Evolutionary conservation across 1,140 invertebrate species (phyloP), one percentile per base, ranked within the genome.

Genomic region (Nixonia krombeini): DNA sequence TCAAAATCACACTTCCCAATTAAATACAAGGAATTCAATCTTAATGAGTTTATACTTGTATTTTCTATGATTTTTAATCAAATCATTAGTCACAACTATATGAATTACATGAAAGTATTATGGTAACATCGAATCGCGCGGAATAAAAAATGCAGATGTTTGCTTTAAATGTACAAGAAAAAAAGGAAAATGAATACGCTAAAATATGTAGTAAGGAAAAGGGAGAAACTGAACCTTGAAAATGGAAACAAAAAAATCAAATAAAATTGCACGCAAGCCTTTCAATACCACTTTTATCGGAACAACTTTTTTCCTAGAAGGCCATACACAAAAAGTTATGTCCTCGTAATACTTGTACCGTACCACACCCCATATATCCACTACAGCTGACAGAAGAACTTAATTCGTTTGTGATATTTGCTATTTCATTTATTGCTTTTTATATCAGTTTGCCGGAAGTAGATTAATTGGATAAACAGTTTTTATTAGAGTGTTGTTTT

Each of bases 291-390:
- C 29, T 16, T 49, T 49, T 49, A 31, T 49, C 10, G 17, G 18
- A 12, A 33, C 23, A 10, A 42, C 49, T 33, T 53, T 44, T n/a
- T 53, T 53, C 18, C 18, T 26, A 49, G 55, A 57, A 58, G 55
- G 55, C 7, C 45, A 9, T 15, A 23, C 12, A 31, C 51, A 58
- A 58, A 50, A 58, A 58, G 45, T 50, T 37, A 28, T 26, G 47
- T 59, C 47, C 56, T 51, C 31, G 47, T 59, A 51, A 51, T 41
- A 59, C 56, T 59, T 59, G 50, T 33, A 46, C 51, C 28, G 18
- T n/a, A 10, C 23, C 25, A 51, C 47, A 59, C 46, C 56, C 56
- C 31, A 45, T 51, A 38, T 13, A 45, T 59, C 7, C 33, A 29
- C 40, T 23, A 18, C 29, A 40, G 51, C 51, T 51, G 47, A 51